Evolutionary conservation across 37 sponge, comb jelly and placozoan genomes (phyloP), one percentile per base, ranked within the genome.

Genomic region (Spongilla lacustris): DNA sequence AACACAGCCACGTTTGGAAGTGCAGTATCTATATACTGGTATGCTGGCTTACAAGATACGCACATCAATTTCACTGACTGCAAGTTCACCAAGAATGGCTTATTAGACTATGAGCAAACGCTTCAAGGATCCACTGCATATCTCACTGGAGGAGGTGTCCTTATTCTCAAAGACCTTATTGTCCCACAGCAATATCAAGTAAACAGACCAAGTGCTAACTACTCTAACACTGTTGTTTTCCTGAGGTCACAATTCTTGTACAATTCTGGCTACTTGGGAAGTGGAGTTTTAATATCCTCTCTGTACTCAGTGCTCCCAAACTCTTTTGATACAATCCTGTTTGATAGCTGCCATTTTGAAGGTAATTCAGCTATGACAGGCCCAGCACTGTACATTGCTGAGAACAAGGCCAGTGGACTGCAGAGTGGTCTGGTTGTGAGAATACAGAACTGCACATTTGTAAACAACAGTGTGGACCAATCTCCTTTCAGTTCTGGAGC

Each of bases 1-100:
- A 93, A 89, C 71, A 73, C 86, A 34, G 89, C 83, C 17, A 24
- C 14, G 21, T 58, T 22, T 33, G 93, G 90, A 35, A 83, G 84
- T 21, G 90, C 84, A 0, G 78, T 83, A 46, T 32, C 50, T 22
- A 34, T 93, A 24, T 41, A 71, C 12, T 26, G 81, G 26, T 90
- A 82, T 68, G 32, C 67, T 69, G 82, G 86, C 5, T 77, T 75
- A 2, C 14, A 10, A 32, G 49, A 80, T 31, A 68, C 67, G 3
- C 49, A 71, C 31, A 37, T 92, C 23, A 25, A 26, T 22, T 88
- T 92, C 49, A 2, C 19, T 24, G 68, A 77, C 36, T 89, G 86
- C 36, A 71, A 3, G 5, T 88, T 92, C 50, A 5, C 1, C 25
- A 69, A 76, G 5, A 89, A 88, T 34, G 86, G 86, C 0, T 1